Evolutionary conservation across 2,888 invertebrate genomes (phyloP).

Genomic region (Crossocerus cetratus): DNA sequence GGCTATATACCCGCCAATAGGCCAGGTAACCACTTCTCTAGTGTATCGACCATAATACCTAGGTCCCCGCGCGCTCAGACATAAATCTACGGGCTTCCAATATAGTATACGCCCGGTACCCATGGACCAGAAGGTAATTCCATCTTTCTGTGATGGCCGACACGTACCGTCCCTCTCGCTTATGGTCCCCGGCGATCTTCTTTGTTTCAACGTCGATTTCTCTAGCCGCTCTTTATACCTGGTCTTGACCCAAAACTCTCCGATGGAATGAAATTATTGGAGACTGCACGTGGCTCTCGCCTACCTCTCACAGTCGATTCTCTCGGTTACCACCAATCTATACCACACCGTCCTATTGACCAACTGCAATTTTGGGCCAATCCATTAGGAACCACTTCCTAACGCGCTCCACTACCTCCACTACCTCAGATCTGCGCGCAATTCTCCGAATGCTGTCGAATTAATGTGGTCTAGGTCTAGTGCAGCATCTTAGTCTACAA

Average conservation of each 20-base stretch:
- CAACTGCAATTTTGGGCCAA: constrained; percentile 33
- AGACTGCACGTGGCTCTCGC: constrained; percentile 44
- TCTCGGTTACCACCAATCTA: not conserved
- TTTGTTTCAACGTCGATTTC: constrained; percentile 29
- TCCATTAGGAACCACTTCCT: constrained; percentile 15
- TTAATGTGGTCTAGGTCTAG: not conserved
- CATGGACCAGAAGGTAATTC: constrained; percentile 49
- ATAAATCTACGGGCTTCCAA: constrained; percentile 63
- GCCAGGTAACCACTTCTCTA: constrained; percentile 37
- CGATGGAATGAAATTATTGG: constrained; percentile 49
- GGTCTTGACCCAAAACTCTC: constrained; percentile 35
- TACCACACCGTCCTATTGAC: constrained; percentile 1
- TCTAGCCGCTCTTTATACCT: constrained; percentile 44
- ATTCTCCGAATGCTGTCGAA: not conserved
- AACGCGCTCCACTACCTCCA: not conserved
- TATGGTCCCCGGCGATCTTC: constrained; percentile 23
- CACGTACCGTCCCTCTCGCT: constrained; percentile 26
- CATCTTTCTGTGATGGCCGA: constrained; percentile 50
- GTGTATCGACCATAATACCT: constrained; percentile 43
- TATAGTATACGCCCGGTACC: constrained; percentile 33
- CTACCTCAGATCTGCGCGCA: not conserved
- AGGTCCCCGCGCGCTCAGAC: constrained; percentile 51
- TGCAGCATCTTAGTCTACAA: too few relatives aligned
- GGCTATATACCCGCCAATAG: not conserved
- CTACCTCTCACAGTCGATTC: not conserved